Evolutionary conservation across 23 tunicate genomes (phyloP), one percentile per base, ranked within the genome.

Genomic region (Diplosoma virens): DNA sequence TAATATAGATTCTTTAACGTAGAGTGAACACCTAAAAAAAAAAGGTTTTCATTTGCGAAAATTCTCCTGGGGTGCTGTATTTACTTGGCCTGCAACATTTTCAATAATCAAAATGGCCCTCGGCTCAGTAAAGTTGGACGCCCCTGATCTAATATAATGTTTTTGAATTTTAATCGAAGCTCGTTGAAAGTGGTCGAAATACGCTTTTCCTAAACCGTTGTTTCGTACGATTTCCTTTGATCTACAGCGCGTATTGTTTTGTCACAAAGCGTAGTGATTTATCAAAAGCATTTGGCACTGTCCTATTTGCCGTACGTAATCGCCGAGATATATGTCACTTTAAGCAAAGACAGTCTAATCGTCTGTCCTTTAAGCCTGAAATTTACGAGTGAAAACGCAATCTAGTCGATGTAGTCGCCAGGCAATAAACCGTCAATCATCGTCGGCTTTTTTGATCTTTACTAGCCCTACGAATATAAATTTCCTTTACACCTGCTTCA

Each of bases 231-330:
- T 70, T 50, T 79, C 72, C 86, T 81, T 81, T 81, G 86, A 81
- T 81, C 70, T 81, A 1, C 22, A 16, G 25, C 64, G 47, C 59
- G 22, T 48, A 65, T 78, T 78, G 59, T 82, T 74, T 53, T 82
- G 81, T 73, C 87, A 82, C 78, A 75, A 65, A 74, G 75, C 71
- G 76, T 66, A 77, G 66, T 56, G 87, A 82, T 82, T 82, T 82
- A 72, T 82, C 87, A 82, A 82, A 82, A 71, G 61, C 23, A 73
- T 73, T 74, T 82, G 87, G 87, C 87, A 74, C 80, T 55, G 26
- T 32, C 81, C 58, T 82, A 50, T 82, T 82, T 82, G 81, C 75
- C 45, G 18, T 71, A 35, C 86, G 86, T 81, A 81, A 81, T 81
- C 72, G 69, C 71, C 37, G 45, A 34, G 37, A n/a, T 6, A 59